Evolutionary conservation across 2,113 vertebrate genomes (phyloP).

Genomic region (Plestiodon gilberti): DNA sequence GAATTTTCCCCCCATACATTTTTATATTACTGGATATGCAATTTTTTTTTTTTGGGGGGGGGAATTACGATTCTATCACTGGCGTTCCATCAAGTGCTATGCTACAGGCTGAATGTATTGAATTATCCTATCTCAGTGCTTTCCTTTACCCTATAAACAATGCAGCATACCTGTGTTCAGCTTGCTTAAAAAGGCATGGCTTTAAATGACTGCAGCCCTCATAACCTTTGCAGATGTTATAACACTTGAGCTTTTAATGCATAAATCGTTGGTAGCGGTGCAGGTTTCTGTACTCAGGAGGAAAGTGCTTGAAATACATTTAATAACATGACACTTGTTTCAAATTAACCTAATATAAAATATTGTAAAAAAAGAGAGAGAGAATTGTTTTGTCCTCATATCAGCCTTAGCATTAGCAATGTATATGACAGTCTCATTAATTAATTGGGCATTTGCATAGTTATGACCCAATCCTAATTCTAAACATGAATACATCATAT

Average conservation of each 20-base stretch:
- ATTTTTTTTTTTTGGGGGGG: background rate
- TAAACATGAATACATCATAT: conserved; percentile 35
- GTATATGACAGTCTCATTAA: conserved; percentile 35
- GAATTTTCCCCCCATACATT: conserved; percentile 1
- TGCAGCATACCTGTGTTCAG: background rate
- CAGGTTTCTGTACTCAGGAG: conserved; percentile 18
- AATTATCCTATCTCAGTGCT: conserved; percentile 4
- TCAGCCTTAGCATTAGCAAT: conserved; percentile 21
- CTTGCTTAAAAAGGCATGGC: background rate
- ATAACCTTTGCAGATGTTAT: conserved; percentile 10
- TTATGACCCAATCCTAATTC: conserved; percentile 33
- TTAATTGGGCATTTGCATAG: conserved; percentile 34
- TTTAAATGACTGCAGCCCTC: conserved; percentile 38
- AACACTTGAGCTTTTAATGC: conserved; percentile 20
- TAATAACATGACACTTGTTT: conserved; percentile 26
- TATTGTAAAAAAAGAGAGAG: background rate
- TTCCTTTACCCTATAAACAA: conserved; percentile 37
- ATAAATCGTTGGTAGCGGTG: background rate
- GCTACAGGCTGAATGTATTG: background rate
- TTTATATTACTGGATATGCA: background rate
- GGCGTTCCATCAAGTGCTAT: conserved; percentile 10
- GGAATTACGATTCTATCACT: conserved; percentile 29
- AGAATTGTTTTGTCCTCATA: background rate
- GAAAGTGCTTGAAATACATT: conserved; percentile 23
- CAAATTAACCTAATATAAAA: conserved; percentile 29